phyloP scores from a whole-genome alignment of 2,113 vertebrate genomes.

The Scomber japonicus region DNA sequence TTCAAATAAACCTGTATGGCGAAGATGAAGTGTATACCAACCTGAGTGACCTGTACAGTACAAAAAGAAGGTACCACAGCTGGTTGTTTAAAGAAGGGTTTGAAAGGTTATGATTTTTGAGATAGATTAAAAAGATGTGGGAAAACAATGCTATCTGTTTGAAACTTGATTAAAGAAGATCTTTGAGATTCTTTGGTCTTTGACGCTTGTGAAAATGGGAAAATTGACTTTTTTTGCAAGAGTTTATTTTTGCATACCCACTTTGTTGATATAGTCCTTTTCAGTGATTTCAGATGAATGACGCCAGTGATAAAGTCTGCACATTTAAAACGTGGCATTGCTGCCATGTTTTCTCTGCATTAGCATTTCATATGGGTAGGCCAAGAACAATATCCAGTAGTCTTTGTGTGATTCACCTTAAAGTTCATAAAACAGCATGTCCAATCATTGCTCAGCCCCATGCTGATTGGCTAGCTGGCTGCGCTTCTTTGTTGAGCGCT shows the following conservation, averaged over 20 bases:
- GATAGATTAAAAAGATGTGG: not conserved
- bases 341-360: conserved; percentile 25
- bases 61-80: not conserved
- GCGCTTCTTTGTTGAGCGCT: conserved; percentile 65
- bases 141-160: not conserved
- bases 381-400: conserved; percentile 49
- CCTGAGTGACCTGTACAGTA: not conserved
- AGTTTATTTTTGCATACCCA: conserved; percentile 28
- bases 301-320: conserved; percentile 32
- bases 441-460: conserved; percentile 56
- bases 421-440: conserved; percentile 71
- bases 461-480: conserved; percentile 73
- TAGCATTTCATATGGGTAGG: conserved; percentile 33
- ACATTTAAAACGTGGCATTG: conserved; percentile 39
- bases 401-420: conserved; percentile 69
- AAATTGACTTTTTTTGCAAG: not conserved
- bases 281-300: conserved; percentile 53
- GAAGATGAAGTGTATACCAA: conserved; percentile 44
- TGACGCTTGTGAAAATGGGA: not conserved
- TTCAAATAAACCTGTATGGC: conserved; percentile 64
- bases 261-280: conserved; percentile 9
- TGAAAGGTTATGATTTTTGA: not conserved
- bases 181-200: not conserved
- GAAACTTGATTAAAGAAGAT: not conserved
- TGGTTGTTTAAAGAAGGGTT: not conserved